A percentile compares a stretch with the other conserved stretches of the same genome.
Evolutionary conservation across 2,797 vertebrate genomes (phyloP).

Genomic region (Eulemur mongoz): DNA sequence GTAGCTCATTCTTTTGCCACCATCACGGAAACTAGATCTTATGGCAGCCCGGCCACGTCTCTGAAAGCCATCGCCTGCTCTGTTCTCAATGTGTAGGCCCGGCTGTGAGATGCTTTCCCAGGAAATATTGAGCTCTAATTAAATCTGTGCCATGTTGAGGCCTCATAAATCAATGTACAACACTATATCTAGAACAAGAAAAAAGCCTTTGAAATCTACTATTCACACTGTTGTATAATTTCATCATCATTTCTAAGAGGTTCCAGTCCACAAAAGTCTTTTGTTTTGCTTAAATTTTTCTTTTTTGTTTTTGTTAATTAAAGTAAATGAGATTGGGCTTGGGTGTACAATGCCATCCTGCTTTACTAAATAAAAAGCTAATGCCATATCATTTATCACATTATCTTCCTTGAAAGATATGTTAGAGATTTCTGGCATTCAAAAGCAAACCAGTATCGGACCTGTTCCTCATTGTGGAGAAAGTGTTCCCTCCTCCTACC

Average conservation of each 20-base stretch:
- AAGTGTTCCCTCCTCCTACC: neutral
- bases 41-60: no score
- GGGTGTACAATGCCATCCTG: neutral
- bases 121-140: neutral
- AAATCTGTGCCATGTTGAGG: neutral
- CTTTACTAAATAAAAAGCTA: neutral
- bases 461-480: neutral
- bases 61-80: neutral
- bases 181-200: neutral
- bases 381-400: neutral
- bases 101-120: neutral
- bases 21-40: neutral
- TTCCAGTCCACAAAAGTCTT: neutral
- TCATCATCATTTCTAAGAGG: neutral
- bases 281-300: neutral
- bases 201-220: neutral
- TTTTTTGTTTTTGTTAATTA: neutral
- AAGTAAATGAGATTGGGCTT: neutral
- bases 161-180: neutral
- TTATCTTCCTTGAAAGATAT: neutral
- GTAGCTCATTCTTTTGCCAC: neutral
- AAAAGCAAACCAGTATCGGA: neutral
- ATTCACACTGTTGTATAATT: neutral
- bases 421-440: neutral
- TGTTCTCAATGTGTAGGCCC: neutral